A percentile compares a stretch with the other conserved stretches of the same genome.
These are phyloP conservation scores for Archilochus colubris DNA, from an alignment of 2,113 vertebrate species.

Conservation along the genomic window DNA sequence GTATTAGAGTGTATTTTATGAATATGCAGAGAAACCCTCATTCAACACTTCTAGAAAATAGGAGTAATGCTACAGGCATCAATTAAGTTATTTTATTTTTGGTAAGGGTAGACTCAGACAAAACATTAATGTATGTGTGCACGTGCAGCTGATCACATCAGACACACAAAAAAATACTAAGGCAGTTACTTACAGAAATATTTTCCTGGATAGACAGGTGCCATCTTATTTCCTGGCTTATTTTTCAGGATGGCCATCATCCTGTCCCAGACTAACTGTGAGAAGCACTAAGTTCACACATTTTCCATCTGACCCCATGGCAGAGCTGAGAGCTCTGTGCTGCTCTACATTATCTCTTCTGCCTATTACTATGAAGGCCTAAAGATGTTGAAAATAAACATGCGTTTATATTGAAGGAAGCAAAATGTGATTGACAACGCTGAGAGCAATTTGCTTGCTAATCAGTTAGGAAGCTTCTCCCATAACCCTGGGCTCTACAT, in stretches of 20 bases:
- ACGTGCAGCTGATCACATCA: background rate
- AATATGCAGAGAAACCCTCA: background rate
- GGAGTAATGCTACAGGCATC: background rate
- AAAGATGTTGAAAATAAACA: slow-evolving; percentile 33
- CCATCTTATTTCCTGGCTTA: background rate
- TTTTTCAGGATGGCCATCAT: background rate
- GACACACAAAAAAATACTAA: background rate
- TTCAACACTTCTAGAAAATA: background rate
- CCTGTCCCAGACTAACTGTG: background rate
- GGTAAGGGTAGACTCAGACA: background rate
- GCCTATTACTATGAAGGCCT: background rate
- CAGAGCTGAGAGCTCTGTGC: background rate
- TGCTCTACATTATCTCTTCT: background rate
- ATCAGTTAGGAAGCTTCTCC: slow-evolving; percentile 78
- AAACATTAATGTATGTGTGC: background rate
- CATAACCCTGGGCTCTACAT: slow-evolving; percentile 77
- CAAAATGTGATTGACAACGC: slow-evolving; percentile 77
- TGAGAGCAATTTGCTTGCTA: slow-evolving; percentile 75
- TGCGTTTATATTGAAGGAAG: background rate
- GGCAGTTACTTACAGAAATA: background rate
- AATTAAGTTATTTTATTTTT: background rate
- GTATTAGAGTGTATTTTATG: background rate
- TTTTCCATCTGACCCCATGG: background rate
- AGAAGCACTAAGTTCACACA: background rate
- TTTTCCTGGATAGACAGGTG: background rate